Evolutionary conservation across 1,140 invertebrate species (phyloP), one percentile per base, ranked within the genome.

Genomic region (Himalopsyche phryganea): DNA sequence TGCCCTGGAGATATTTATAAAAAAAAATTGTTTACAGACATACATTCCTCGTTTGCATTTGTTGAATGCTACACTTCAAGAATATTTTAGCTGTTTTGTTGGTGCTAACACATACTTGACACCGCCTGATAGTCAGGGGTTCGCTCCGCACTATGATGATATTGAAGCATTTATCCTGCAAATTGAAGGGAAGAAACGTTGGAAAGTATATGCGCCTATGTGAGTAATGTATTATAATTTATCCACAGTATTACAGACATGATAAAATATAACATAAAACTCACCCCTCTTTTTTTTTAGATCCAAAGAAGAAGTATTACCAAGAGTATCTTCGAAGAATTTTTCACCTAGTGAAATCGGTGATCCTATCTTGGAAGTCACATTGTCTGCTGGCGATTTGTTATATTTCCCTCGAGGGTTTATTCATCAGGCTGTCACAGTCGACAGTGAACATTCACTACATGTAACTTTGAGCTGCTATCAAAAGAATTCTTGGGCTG

Each of bases 101-200:
- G 96, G 96, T 7, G 89, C 92, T 1, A 98, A 98, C 84, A 83
- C 88, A 10, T 98, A 98, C 70, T 72, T 98, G 42, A 98, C 96
- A n/a, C 96, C 96, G 11, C 87, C 94, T 6, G 88, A 89, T 52
- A 90, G 90, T 66, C 95, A 98, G 81, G 96, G 96, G 0, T 98
- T 98, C 82, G 96, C 96, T 1, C 96, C 96, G 0, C 96, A 98
- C 77, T 98, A 90, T 75, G 96, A 99, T 80, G 96, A 99, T 68
- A 98, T 98, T 65, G 97, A 99, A 80, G 96, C 96, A 11, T 98
- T 99, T 73, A 86, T 99, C 52, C 69, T 99, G 35, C 97, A 99
- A 79, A 73, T 98, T 6, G 96, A 98, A 79, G 97, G 97, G 0
- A 88, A 88, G 66, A 98, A 99, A 75, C 82, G 87, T 58, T 99